Evolutionary conservation across 2,797 vertebrate genomes (phyloP), one percentile per base, ranked within the genome.

Genomic region (Sebastiscus tertius): DNA sequence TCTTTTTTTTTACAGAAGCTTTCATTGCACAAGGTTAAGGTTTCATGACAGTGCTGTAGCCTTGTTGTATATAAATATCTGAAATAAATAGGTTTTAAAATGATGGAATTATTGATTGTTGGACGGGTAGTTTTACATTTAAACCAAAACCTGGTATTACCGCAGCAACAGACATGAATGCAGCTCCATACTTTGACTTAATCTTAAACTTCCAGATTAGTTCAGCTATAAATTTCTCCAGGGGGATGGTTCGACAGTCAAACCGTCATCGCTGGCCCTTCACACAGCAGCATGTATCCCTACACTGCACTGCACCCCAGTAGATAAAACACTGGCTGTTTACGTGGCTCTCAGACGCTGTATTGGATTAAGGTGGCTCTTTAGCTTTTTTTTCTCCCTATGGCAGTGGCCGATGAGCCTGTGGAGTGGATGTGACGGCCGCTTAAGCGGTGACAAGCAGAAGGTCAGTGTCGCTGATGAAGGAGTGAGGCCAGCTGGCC

Each of bases 391-490:
- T 88, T 87, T 88, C 56, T 31, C 80, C 86, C 79, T 33, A 84
- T 92, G 93, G 92, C 92, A 91, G 89, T 95, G 91, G 90, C 94
- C 93, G 91, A 95, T 94, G 93, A 93, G 94, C 83, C 86, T 39
- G 85, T 77, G 90, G 90, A 95, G 92, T 95, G 93, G 90, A 94
- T 94, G 92, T 94, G 92, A 94, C 93, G 91, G 94, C 88, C 88
- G 90, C 92, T 94, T 94, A 94, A 94, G 92, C 93, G 85, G 92
- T 92, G 93, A 94, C 94, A 93, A 92, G 93, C 93, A 94, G 93
- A 94, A 94, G 93, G 93, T 94, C 92, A 94, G 94, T 87, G 94
- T 92, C 86, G 85, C 89, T 93, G 94, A 94, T 93, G 93, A 94
- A 95, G 90, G 93, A 95, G 91, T 86, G 90, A 92, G 92, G 90